A percentile compares a stretch with the other conserved stretches of the same genome.
Conservation (phyloP, 1,140 invertebrate species). For the Drosophila prosaltans region DNA sequence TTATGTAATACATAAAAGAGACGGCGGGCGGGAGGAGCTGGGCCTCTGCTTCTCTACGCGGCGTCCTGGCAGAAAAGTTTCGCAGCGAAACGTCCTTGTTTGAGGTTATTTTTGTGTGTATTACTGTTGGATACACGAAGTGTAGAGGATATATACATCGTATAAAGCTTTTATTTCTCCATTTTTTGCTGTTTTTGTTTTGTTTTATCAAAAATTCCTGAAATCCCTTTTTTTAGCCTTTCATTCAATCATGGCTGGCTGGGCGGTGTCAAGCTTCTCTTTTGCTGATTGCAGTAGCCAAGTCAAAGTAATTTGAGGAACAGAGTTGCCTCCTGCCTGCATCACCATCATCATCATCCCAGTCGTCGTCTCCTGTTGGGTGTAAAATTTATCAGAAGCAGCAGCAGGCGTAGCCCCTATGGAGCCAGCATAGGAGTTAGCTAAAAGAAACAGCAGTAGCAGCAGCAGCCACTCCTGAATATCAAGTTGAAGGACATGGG, state of each 20-base stretch:
- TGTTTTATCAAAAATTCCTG: constrained; percentile 54
- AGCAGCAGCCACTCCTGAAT: constrained; percentile 30
- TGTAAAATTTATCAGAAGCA: constrained; percentile 67
- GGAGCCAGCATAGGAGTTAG: constrained; percentile 23
- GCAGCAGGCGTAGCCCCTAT: constrained; percentile 21
- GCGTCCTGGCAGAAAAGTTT: constrained; percentile 52
- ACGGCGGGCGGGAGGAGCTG: constrained; percentile 1
- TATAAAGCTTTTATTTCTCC: neutral
- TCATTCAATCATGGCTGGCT: constrained; percentile 72
- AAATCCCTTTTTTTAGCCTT: constrained; percentile 76
- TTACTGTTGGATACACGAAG: constrained; percentile 12
- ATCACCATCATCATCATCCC: neutral
- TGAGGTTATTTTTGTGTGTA: constrained; percentile 73
- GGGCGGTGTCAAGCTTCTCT: constrained; percentile 27
- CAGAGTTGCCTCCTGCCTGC: constrained; percentile 33
- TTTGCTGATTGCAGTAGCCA: constrained; percentile 49
- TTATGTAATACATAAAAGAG: constrained; percentile 68
- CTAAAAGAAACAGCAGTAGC: neutral
- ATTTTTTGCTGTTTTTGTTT: neutral
- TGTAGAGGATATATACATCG: neutral
- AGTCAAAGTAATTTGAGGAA: constrained; percentile 69
- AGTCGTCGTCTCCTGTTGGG: constrained; percentile 36
- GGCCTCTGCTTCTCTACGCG: neutral
- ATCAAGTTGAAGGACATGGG: constrained; percentile 76
- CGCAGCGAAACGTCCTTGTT: constrained; percentile 75